Evolutionary conservation across 1,140 invertebrate genomes (phyloP).

Genomic region (Atta colombica): DNA sequence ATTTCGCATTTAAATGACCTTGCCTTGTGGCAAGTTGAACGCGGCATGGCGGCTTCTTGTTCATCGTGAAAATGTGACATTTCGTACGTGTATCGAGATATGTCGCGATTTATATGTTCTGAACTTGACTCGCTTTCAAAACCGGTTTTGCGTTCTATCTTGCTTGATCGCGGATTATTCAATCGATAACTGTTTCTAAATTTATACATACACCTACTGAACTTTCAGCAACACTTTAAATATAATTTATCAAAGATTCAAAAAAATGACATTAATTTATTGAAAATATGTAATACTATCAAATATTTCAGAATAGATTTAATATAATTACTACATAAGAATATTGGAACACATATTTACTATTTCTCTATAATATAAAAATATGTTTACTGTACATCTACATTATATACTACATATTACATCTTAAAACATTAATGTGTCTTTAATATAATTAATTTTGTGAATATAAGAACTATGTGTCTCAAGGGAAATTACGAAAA

Average conservation of each 20-base stretch:
- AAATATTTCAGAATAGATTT: background rate
- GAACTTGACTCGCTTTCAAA: slow-evolving; percentile 66
- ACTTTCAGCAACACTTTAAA: slow-evolving; percentile 22
- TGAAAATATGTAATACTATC: background rate
- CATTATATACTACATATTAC: background rate
- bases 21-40: slow-evolving; percentile 35
- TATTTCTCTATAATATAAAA: too few relatives aligned
- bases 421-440: background rate
- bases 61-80: slow-evolving; percentile 34
- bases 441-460: background rate
- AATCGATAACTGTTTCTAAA: slow-evolving; percentile 54
- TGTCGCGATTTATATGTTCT: slow-evolving; percentile 42
- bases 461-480: background rate
- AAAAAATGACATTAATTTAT: background rate
- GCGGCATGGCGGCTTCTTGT: slow-evolving; percentile 5
- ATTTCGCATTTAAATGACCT: slow-evolving; percentile 49
- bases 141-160: slow-evolving; percentile 54
- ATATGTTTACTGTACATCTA: background rate
- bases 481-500: background rate
- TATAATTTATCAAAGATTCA: slow-evolving; percentile 25
- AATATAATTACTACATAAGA: background rate
- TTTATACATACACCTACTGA: background rate
- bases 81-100: slow-evolving; percentile 41
- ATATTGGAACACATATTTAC: background rate
- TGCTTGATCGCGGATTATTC: slow-evolving; percentile 41